Evolutionary conservation across 2,797 vertebrate genomes (phyloP), one percentile per base, ranked within the genome.

Genomic region (Staurois parvus): DNA sequence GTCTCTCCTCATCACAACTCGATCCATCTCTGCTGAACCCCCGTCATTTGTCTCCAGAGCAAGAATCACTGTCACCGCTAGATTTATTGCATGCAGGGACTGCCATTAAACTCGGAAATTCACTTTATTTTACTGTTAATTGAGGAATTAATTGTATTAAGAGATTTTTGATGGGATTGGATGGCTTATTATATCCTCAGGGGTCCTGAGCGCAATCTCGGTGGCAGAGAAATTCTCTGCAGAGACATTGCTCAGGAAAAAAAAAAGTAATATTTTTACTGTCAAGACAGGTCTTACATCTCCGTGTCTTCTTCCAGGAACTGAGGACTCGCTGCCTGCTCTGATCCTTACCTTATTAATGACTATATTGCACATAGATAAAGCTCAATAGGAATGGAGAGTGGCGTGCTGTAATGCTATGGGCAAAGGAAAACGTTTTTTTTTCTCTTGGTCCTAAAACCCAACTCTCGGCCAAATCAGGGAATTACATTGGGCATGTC

Each of bases 121-220:
- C 85, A 87, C 85, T 87, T 87, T 87, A 87, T 87, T 83, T 87
- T 87, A 83, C 81, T 87, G 85, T 87, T 87, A 87, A 87, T 87
- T 87, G 85, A 83, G 81, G 85, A 87, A 87, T 87, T 87, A 87
- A 87, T 87, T 87, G 85, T 83, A 87, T 87, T 87, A 87, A 83
- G 85, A 79, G 85, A 86, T 82, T 83, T 87, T 83, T 87, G 85
- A 87, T 87, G 81, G 80, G 85, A 83, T 87, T 79, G 69, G 81
- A 83, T 87, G 42, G 69, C 85, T 83, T 75, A 83, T 87, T 79
- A 56, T 74, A 75, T 78, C 85, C 85, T 66, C 85, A 67, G 85
- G 85, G 84, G 75, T 82, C 81, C 45, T 32, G 85, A 32, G 5
- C 9, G 69, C 4, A 29, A 79, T 34, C 74, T 52, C 40, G 26